phyloP scores from a whole-genome alignment of 2,797 vertebrate genomes.

The Pteronotus mesoamericanus region DNA sequence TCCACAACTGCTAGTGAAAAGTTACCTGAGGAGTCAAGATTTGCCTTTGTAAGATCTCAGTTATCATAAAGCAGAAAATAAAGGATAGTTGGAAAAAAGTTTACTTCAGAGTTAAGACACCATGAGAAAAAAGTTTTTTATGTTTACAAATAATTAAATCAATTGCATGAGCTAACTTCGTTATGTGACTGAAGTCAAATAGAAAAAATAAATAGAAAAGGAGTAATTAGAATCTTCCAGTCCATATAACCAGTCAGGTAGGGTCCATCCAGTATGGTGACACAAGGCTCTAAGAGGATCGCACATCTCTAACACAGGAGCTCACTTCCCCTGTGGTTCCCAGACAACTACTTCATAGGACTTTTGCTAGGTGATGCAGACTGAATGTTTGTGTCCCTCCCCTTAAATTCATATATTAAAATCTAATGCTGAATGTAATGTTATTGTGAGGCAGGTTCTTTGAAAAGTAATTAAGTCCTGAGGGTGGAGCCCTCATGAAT shows the following conservation, averaged over 20 bases:
- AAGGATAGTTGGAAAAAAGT: background rate
- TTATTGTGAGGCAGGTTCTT: background rate
- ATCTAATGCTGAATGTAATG: background rate
- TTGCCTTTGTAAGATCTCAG: background rate
- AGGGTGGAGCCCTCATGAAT: background rate
- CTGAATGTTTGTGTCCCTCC: background rate
- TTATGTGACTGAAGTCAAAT: background rate
- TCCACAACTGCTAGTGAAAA: background rate
- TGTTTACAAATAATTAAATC: background rate
- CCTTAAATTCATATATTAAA: background rate
- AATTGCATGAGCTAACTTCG: background rate
- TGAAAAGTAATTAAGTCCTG: background rate
- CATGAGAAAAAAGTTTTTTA: background rate
- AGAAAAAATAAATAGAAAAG: background rate
- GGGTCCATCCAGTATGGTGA: rapidly evolving
- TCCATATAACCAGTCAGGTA: background rate
- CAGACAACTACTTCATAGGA: background rate
- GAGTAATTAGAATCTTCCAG: background rate
- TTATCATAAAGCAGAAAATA: background rate
- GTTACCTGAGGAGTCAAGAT: background rate
- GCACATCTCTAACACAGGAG: rapidly evolving
- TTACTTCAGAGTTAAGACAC: background rate
- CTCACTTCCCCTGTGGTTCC: background rate
- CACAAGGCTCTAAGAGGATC: rapidly evolving
- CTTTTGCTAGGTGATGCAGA: background rate